A percentile compares a stretch with the other conserved stretches of the same genome.
phyloP scores from a whole-genome alignment of 2,888 invertebrate species.

The Leucophenga maculata region DNA sequence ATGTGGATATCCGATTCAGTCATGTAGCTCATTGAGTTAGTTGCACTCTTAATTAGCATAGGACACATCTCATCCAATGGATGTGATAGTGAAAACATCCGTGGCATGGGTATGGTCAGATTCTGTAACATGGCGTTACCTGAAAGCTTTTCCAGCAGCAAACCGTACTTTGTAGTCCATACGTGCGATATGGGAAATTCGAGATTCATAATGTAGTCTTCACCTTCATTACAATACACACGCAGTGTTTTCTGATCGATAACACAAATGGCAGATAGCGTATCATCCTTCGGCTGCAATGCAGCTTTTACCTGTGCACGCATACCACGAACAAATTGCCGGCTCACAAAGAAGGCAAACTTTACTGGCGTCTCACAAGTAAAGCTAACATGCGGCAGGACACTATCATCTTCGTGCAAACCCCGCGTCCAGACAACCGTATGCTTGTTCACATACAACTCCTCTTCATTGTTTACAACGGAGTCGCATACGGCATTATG shows the following conservation, averaged over 20 bases:
- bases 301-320: constrained; percentile 45
- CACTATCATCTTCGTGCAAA: constrained; percentile 45
- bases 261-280: constrained; percentile 66
- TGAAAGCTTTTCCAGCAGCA: constrained; percentile 84
- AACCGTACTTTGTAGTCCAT: constrained; percentile 89
- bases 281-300: constrained; percentile 45
- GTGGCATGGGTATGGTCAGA: constrained; percentile 77
- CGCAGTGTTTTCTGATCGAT: constrained; percentile 82
- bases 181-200: constrained; percentile 86
- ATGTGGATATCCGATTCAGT: constrained; percentile 78
- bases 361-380: constrained; percentile 87
- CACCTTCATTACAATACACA: constrained; percentile 85
- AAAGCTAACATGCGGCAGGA: constrained; percentile 75
- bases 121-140: constrained; percentile 66
- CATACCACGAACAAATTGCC: constrained; percentile 73
- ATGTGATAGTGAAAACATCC: constrained; percentile 89
- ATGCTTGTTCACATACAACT: constrained; percentile 87
- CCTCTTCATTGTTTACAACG: constrained; percentile 81
- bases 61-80: constrained; percentile 94
- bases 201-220: constrained; percentile 86
- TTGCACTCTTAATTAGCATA: constrained; percentile 80
- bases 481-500: constrained; percentile 62
- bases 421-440: constrained; percentile 84
- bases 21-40: constrained; percentile 75
- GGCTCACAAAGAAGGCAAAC: constrained; percentile 83